phyloP scores from a whole-genome alignment of 2,113 vertebrate species.

The Etia nguti region DNA sequence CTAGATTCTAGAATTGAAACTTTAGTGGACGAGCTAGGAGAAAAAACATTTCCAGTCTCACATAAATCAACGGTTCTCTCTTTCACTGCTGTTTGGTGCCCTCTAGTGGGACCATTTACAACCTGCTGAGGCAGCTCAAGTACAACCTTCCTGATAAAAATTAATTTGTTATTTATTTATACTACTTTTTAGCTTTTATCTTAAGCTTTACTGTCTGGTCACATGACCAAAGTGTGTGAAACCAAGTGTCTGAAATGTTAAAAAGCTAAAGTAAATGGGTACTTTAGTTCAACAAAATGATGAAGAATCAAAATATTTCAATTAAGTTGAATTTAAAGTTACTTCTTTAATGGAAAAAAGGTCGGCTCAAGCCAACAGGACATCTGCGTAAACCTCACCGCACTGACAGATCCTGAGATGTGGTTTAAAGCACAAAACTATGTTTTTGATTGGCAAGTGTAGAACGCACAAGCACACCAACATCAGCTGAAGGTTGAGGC shows the following conservation, averaged over 20 bases:
- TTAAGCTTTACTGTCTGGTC: neutral
- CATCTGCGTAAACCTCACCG: accelerated
- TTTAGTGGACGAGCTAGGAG: neutral
- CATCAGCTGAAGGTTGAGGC: neutral
- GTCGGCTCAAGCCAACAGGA: neutral
- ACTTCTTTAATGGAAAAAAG: neutral
- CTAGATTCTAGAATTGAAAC: neutral
- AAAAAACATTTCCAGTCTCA: neutral
- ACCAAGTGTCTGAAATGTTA: neutral
- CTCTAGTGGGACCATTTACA: neutral
- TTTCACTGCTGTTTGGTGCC: neutral
- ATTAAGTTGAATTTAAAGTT: neutral
- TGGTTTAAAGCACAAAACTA: neutral
- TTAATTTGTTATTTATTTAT: accelerated
- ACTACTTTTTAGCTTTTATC: neutral
- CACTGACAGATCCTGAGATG: neutral
- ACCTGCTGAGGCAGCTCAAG: neutral
- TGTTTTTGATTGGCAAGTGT: neutral
- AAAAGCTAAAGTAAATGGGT: neutral
- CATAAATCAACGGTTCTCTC: neutral
- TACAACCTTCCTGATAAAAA: neutral
- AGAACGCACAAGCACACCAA: neutral
- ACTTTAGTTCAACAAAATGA: neutral
- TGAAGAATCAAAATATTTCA: neutral
- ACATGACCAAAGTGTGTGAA: accelerated